phyloP scores from a whole-genome alignment of 1,140 invertebrate genomes.

The Halesus radiatus region DNA sequence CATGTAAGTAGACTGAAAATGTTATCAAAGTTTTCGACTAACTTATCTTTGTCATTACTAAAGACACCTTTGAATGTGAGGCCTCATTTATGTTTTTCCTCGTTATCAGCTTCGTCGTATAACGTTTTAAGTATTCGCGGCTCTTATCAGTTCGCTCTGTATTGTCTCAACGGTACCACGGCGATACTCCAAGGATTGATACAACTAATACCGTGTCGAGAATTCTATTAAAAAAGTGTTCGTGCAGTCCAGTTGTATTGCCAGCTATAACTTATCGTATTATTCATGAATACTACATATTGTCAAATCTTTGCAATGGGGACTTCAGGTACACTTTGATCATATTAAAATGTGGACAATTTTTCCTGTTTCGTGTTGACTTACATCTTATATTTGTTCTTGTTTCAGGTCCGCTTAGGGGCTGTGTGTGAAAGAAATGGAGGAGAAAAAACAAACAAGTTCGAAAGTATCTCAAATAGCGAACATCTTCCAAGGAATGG shows the following conservation, averaged over 20 bases:
- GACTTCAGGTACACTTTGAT: too few species aligned
- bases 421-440: constrained; percentile 64
- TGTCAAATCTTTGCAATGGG: too few species aligned
- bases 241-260: too few species aligned
- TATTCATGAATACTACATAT: too few species aligned
- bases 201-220: too few species aligned
- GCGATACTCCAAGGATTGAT: neutral
- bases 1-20: too few species aligned
- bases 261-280: too few species aligned
- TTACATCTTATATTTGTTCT: constrained; percentile 1
- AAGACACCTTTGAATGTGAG: constrained; percentile 18
- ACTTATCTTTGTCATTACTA: neutral
- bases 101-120: constrained; percentile 16
- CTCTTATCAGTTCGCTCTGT: constrained; percentile 6
- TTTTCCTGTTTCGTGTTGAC: too few species aligned
- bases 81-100: neutral
- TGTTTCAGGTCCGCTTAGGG: constrained; percentile 53
- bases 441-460: constrained; percentile 77
- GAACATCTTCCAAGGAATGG: constrained; percentile 85
- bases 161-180: neutral
- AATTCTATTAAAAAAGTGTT: too few species aligned
- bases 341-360: too few species aligned
- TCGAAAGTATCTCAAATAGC: constrained; percentile 92
- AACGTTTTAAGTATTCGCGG: neutral
- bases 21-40: too few species aligned